Evolutionary conservation across 37 sponge, comb jelly and placozoan species (phyloP), one percentile per base, ranked within the genome.

Genomic region (Bolinopsis microptera): DNA sequence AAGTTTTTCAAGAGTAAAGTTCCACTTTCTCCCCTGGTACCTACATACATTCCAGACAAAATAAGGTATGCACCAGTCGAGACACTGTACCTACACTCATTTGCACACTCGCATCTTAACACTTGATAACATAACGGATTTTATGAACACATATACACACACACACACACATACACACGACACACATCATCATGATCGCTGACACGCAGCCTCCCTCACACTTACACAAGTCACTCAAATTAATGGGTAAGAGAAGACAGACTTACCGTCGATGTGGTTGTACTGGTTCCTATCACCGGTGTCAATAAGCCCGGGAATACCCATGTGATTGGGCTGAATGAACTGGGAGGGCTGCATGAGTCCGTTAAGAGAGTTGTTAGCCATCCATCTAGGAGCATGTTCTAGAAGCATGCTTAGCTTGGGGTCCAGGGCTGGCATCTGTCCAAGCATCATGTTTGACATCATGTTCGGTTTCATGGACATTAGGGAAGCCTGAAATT

Each of bases 371-470:
- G 74, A 70, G 74, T 70, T 70, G 74, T 70, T 70, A 26, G 74
- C 30, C 74, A 70, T 70, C 74, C 74, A 70, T 22, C 74, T 22
- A n/a, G 74, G 74, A 70, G 74, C 74, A n/a, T 70, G 74, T n/a
- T 70, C 74, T 26, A 70, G 26, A 9, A 70, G 74, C 74, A 70
- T 70, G 74, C 74, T 70, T n/a, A 70, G 21, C 74, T 70, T 70
- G 74, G 74, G 74, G 26, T 70, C 74, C 3, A 70, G 25, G 3
- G 74, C 26, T 70, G 74, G 74, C 74, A 70, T 70, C 74, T 70
- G 74, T 9, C 74, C 74, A 70, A 70, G 74, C 74, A 70, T 70
- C 74, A 70, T 70, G 74, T 70, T 70, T 3, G 74, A 70, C 74
- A 70, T 70, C 74, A 70, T 70, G 74, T 70, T 70, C 25, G 74